Evolutionary conservation across 2,888 invertebrate species (phyloP).

Genomic region (Phengaris arion): DNA sequence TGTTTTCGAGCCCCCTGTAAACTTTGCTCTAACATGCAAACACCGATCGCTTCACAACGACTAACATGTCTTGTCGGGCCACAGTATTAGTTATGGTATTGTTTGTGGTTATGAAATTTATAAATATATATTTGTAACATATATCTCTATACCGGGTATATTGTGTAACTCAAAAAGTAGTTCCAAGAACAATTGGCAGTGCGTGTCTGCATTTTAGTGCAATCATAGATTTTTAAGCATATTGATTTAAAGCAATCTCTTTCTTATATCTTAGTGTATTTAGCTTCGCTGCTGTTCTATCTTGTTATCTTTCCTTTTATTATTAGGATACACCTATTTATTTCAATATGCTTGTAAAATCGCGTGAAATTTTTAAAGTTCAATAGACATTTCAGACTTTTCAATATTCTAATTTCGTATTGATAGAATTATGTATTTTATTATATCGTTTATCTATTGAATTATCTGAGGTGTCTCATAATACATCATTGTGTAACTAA

Average conservation of each 20-base stretch:
- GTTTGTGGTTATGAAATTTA: slow-evolving; percentile 73
- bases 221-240: slow-evolving; percentile 73
- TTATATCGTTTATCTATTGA: slow-evolving; percentile 45
- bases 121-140: slow-evolving; percentile 70
- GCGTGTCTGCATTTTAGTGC: slow-evolving; percentile 81
- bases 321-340: slow-evolving; percentile 47
- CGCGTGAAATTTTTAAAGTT: slow-evolving; percentile 64
- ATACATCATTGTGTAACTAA: slow-evolving; percentile 71
- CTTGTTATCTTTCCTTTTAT: slow-evolving; percentile 19
- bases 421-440: slow-evolving; percentile 28
- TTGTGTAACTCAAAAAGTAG: slow-evolving; percentile 53
- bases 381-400: slow-evolving; percentile 61
- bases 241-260: slow-evolving; percentile 60
- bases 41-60: slow-evolving; percentile 80
- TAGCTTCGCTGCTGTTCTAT: slow-evolving; percentile 26
- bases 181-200: slow-evolving; percentile 69
- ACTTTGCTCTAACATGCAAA: slow-evolving; percentile 81
- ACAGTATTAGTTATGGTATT: slow-evolving; percentile 74
- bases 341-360: slow-evolving; percentile 74
- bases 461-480: slow-evolving; percentile 59
- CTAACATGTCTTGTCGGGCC: slow-evolving; percentile 78
- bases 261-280: slow-evolving; percentile 33
- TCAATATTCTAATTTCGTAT: slow-evolving; percentile 43
- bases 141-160: slow-evolving; percentile 67
- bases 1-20: slow-evolving; percentile 61